Evolutionary conservation across 1,140 invertebrate species (phyloP).

Genomic region (Aphidius ervi): DNA sequence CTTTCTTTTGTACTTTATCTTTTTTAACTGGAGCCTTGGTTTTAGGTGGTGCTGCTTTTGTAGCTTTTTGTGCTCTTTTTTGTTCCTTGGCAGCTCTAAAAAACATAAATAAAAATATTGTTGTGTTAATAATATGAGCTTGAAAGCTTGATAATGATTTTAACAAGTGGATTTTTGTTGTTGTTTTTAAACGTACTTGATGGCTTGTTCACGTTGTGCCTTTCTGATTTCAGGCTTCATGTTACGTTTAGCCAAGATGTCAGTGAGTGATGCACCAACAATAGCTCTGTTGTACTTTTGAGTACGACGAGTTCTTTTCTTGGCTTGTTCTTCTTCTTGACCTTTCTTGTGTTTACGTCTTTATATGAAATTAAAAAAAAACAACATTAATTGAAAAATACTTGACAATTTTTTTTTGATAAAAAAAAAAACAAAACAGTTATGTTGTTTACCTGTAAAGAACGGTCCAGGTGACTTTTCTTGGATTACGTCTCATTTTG

Average conservation of each 20-base stretch:
- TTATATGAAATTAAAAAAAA: slow-evolving; percentile 43
- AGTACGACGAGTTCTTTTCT: slow-evolving; percentile 91
- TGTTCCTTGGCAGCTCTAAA: slow-evolving; percentile 88
- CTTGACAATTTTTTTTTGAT: background rate
- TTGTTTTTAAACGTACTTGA: slow-evolving; percentile 66
- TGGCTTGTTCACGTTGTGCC: slow-evolving; percentile 96
- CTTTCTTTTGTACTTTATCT: slow-evolving; percentile 73
- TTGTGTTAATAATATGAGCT: no score
- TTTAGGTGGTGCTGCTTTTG: slow-evolving; percentile 74
- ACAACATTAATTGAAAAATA: no score
- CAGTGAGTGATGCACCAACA: slow-evolving; percentile 92
- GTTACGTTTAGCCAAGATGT: slow-evolving; percentile 98
- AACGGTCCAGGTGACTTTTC: slow-evolving; percentile 99
- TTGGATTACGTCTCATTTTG: slow-evolving; percentile 96
- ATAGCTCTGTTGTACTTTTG: slow-evolving; percentile 97
- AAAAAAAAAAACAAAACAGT: no score
- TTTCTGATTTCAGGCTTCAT: slow-evolving; percentile 99
- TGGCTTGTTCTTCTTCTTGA: slow-evolving; percentile 87
- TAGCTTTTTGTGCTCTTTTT: slow-evolving; percentile 77
- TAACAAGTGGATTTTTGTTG: no score
- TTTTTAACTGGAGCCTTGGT: slow-evolving; percentile 68
- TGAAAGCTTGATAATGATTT: no score
- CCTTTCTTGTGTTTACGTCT: slow-evolving; percentile 99
- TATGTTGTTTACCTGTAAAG: slow-evolving; percentile 73
- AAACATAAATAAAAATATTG: slow-evolving; percentile 26